Base-by-base conservation (phyloP, 2,113 vertebrate species). In the Psammodynastes pulverulentus region DNA sequence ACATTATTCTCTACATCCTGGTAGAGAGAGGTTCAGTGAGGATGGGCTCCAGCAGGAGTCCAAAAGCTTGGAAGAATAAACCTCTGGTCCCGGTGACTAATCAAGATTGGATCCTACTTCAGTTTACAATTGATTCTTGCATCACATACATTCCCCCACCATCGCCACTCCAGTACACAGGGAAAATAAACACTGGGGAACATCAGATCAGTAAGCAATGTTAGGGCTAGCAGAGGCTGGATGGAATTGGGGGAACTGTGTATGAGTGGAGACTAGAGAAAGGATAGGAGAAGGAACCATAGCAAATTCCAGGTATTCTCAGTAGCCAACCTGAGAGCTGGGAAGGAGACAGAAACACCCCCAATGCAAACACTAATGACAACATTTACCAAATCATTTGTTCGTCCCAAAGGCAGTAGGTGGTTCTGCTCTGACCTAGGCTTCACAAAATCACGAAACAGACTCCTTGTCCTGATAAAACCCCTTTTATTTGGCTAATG, bases 131-230 rank as follows among this genome's bases (percentile, higher is more conserved):
- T 72, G 67, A 72, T 2, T 72, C 67, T n/a, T 72, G 15, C n/a
- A 72, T 72, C 5, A 8, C 4, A 72, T 34, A 72, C 6, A 34
- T 72, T 34, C 15, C 5, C 67, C 26, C 26, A 12, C 10, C 23
- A 10, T 3, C 2, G 0, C n/a, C n/a, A 0, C 13, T n/a, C 67
- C n/a, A 39, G n/a, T 72, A 5, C n/a, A 19, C n/a, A 17, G 5
- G 4, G 15, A 34, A 15, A 72, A 39, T 72, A 39, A 34, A 72
- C 5, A 72, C n/a, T 39, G 67, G n/a, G 67, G 19, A 72, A 72
- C 2, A 5, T 72, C n/a, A 72, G 67, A 72, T 34, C n/a, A 72
- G n/a, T 34, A 72, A 72, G 67, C n/a, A 72, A 72, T 72, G 15
- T 17, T 72, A 5, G 3, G 67, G 13, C 5, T 19, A 34, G 15